Percentiles rank a stretch among this genome's conserved stretches.
Conservation (phyloP, 2,888 invertebrate species). For the Lissocephala sabroskyi region DNA sequence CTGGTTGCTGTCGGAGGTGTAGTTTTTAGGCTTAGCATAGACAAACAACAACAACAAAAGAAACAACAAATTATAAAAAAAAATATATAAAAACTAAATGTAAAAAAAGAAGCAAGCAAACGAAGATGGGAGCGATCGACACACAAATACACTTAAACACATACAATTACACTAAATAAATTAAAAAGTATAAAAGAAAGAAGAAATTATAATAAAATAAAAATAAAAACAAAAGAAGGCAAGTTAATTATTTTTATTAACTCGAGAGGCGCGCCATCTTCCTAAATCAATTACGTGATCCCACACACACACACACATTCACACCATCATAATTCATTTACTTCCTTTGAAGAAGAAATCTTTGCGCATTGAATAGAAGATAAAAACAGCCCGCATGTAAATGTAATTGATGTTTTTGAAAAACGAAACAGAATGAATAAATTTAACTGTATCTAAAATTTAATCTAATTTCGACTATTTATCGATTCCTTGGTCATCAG, state of each 20-base stretch:
- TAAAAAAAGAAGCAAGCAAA: slow-evolving; percentile 5
- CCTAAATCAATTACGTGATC: not conserved
- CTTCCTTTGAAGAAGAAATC: not conserved
- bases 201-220: not conserved
- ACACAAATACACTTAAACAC: not conserved
- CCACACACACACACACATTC: not conserved
- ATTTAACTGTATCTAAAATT: no score
- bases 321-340: not conserved
- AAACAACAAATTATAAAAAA: no score
- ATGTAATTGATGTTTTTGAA: no score
- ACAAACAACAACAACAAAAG: slow-evolving; percentile 33
- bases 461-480: no score
- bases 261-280: not conserved
- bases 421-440: no score
- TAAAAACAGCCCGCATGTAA: no score
- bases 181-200: not conserved
- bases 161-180: not conserved
- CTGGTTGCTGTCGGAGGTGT: slow-evolving; percentile 14
- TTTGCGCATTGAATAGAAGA: not conserved
- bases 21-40: slow-evolving; percentile 54
- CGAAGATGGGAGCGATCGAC: not conserved
- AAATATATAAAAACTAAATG: not conserved
- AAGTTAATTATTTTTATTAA: not conserved
- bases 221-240: not conserved
- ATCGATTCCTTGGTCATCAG: no score